Conservation (phyloP, 2,888 invertebrate genomes). For the Campaea margaritaria region DNA sequence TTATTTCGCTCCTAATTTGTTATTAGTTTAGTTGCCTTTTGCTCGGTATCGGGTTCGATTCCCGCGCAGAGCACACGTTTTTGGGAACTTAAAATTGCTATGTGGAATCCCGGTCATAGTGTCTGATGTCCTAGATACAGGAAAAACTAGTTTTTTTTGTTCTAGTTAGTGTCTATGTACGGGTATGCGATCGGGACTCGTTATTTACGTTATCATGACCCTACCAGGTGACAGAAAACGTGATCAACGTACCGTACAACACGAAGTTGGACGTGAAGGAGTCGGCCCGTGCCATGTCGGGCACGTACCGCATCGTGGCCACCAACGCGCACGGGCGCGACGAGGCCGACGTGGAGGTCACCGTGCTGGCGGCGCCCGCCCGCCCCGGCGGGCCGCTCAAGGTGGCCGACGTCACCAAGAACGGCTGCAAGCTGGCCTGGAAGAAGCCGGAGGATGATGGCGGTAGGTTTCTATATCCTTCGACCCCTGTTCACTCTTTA, state of each 20-base stretch:
- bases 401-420: conserved; percentile 94
- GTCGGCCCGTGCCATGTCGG: conserved; percentile 92
- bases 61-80: too few relatives aligned
- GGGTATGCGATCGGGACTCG: too few relatives aligned
- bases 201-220: too few relatives aligned
- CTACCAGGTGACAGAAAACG: conserved; percentile 89
- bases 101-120: too few relatives aligned
- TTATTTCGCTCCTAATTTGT: too few relatives aligned
- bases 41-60: too few relatives aligned
- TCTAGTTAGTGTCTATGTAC: too few relatives aligned
- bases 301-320: conserved; percentile 95
- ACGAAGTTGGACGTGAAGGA: conserved; percentile 94
- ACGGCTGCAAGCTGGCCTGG: conserved; percentile 96
- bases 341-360: conserved; percentile 97
- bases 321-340: conserved; percentile 96
- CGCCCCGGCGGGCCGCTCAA: conserved; percentile 96
- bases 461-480: conserved; percentile 87
- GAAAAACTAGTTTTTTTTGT: too few relatives aligned
- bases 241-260: conserved; percentile 95
- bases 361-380: conserved; percentile 92
- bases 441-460: conserved; percentile 98
- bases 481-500: too few relatives aligned
- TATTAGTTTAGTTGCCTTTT: too few relatives aligned
- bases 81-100: too few relatives aligned
- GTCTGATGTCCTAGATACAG: too few relatives aligned